Evolutionary conservation across 2,888 invertebrate species (phyloP).

Genomic region (Bombylius discolor): DNA sequence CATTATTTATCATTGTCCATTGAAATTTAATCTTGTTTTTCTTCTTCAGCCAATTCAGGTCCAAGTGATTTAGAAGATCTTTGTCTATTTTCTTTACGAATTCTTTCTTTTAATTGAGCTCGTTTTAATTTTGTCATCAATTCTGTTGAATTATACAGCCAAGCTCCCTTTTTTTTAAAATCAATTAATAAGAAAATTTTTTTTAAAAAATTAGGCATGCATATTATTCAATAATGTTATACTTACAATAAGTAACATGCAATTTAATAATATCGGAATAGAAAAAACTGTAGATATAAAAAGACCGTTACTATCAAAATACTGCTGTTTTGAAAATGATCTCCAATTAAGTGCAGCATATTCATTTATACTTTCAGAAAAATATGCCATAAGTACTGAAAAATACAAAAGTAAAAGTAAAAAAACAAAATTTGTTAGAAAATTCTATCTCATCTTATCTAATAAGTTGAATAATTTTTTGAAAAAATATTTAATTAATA

Average conservation of each 20-base stretch:
- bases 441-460: too few species aligned
- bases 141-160: slow-evolving; percentile 80
- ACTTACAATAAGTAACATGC: slow-evolving; percentile 89
- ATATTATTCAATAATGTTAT: slow-evolving; percentile 5
- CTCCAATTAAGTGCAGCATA: slow-evolving; percentile 80
- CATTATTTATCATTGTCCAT: too few species aligned
- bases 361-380: slow-evolving; percentile 82
- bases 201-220: too few species aligned
- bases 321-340: slow-evolving; percentile 78
- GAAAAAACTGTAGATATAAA: slow-evolving; percentile 91
- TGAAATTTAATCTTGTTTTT: background rate
- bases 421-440: background rate
- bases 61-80: background rate
- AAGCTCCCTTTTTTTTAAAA: slow-evolving; percentile 52
- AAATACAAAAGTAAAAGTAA: slow-evolving; percentile 1
- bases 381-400: slow-evolving; percentile 71
- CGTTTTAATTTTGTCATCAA: slow-evolving; percentile 74
- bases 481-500: background rate
- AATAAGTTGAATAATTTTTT: background rate
- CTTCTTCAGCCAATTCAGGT: background rate
- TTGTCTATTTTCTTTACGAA: slow-evolving; percentile 41
- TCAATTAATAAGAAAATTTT: too few species aligned
- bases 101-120: slow-evolving; percentile 60
- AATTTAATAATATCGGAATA: slow-evolving; percentile 82
- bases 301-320: slow-evolving; percentile 85